A percentile compares a stretch with the other conserved stretches of the same genome.
Evolutionary conservation across 2,888 invertebrate species (phyloP).

Genomic region (Zhuqinia jingwanae): DNA sequence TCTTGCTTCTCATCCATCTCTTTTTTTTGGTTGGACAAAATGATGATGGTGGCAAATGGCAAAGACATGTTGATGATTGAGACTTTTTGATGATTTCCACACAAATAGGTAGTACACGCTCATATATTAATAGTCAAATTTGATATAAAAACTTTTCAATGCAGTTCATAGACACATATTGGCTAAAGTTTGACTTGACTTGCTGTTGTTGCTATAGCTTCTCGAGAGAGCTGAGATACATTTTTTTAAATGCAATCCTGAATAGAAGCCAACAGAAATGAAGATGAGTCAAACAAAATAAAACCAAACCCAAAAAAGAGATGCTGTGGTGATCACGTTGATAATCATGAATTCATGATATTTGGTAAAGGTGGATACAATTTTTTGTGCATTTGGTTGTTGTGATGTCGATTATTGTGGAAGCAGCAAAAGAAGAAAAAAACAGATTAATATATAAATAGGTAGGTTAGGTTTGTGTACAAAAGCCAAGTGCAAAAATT

Average conservation of each 20-base stretch:
- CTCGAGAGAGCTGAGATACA: neutral
- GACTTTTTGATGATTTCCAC: too few relatives aligned
- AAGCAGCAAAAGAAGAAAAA: conserved; percentile 5
- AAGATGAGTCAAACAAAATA: conserved; percentile 26
- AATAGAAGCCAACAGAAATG: conserved; percentile 6
- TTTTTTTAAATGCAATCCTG: neutral
- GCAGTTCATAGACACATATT: neutral
- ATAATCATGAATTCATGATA: neutral
- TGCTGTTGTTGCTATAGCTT: conserved; percentile 15
- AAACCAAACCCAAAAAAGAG: conserved; percentile 18
- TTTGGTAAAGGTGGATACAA: neutral
- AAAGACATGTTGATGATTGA: too few relatives aligned
- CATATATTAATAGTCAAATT: too few relatives aligned
- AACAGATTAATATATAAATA: neutral
- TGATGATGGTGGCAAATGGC: too few relatives aligned
- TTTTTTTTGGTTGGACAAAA: too few relatives aligned
- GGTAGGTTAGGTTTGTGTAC: too few relatives aligned
- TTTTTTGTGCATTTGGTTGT: too few relatives aligned
- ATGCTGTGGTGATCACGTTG: neutral
- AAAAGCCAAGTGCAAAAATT: neutral
- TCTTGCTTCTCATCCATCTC: too few relatives aligned
- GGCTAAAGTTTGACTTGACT: neutral
- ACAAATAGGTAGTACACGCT: too few relatives aligned
- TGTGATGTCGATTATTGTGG: neutral
- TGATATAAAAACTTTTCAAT: too few relatives aligned